phyloP scores from a whole-genome alignment of 2,797 vertebrate genomes.

The Halcyon smyrnensis region DNA sequence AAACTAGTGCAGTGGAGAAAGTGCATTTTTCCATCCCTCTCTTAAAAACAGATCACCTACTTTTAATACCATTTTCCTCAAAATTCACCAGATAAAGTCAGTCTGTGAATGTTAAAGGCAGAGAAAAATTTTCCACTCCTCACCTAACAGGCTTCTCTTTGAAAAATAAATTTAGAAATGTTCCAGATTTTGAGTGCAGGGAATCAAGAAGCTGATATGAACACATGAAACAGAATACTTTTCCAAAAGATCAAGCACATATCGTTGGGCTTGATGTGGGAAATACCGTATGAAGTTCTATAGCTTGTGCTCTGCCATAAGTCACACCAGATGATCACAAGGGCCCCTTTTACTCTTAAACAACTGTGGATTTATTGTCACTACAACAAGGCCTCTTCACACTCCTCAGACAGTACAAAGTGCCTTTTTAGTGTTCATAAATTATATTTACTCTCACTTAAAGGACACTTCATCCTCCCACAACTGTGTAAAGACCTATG shows the following conservation, averaged over 20 bases:
- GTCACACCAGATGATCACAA: constrained; percentile 1
- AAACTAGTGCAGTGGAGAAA: background rate
- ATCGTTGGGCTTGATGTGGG: background rate
- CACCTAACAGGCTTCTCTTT: background rate
- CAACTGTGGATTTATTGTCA: constrained; percentile 24
- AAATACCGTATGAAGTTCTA: background rate
- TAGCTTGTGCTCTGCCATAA: background rate
- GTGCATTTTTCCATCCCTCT: background rate
- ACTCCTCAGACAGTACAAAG: background rate
- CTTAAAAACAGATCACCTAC: background rate
- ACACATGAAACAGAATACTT: background rate
- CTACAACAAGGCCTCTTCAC: background rate
- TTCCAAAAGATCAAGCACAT: background rate
- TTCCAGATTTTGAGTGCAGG: background rate
- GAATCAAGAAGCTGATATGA: background rate
- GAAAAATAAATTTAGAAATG: background rate
- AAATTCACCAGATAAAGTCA: background rate
- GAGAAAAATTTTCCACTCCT: background rate
- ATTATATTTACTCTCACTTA: constrained; percentile 41
- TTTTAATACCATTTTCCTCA: background rate
- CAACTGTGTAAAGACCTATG: background rate
- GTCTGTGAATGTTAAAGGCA: background rate
- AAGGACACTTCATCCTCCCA: constrained; percentile 5
- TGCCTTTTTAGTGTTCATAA: constrained; percentile 30
- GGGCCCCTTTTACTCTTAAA: constrained; percentile 19